Conservation (phyloP, 2,797 vertebrate species). For the Schizopygopsis malacanthus region DNA sequence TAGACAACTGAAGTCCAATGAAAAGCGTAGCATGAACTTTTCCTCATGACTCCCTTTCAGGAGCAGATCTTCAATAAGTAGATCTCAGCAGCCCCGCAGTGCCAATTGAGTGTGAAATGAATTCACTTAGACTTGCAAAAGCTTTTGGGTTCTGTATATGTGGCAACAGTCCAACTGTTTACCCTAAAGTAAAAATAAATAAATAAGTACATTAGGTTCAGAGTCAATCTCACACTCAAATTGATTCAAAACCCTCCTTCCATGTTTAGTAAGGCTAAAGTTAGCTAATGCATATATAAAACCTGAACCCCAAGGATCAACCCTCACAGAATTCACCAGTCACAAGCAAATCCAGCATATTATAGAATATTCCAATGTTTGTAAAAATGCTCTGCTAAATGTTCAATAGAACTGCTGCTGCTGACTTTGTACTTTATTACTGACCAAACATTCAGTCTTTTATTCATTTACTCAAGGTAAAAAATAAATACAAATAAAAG, state of each 20-base stretch:
- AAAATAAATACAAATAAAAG: too few relatives aligned
- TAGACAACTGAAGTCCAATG: background rate
- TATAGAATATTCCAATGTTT: background rate
- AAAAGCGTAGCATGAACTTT: slow-evolving; percentile 23
- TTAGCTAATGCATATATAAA: background rate
- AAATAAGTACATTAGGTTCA: slow-evolving; percentile 53
- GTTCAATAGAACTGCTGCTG: background rate
- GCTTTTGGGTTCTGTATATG: slow-evolving; percentile 62
- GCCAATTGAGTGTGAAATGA: slow-evolving; percentile 69
- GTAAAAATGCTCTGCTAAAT: slow-evolving; percentile 5
- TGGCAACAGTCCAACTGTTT: slow-evolving; percentile 56
- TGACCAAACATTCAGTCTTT: background rate
- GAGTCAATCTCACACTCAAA: slow-evolving; percentile 38
- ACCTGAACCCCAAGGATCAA: background rate
- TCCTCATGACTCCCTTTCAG: slow-evolving; percentile 39
- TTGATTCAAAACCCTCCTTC: background rate
- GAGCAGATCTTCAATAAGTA: slow-evolving; percentile 59
- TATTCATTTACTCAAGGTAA: slow-evolving; percentile 4
- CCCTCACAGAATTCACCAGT: background rate
- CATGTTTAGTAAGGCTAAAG: background rate
- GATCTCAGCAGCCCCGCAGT: slow-evolving; percentile 50
- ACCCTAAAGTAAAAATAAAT: slow-evolving; percentile 44
- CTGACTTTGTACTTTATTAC: slow-evolving; percentile 12
- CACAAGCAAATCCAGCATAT: background rate
- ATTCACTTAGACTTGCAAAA: slow-evolving; percentile 65